A percentile compares a stretch with the other conserved stretches of the same genome.
phyloP scores from a whole-genome alignment of 2,797 vertebrate species.

The Enteromius argenteus region DNA sequence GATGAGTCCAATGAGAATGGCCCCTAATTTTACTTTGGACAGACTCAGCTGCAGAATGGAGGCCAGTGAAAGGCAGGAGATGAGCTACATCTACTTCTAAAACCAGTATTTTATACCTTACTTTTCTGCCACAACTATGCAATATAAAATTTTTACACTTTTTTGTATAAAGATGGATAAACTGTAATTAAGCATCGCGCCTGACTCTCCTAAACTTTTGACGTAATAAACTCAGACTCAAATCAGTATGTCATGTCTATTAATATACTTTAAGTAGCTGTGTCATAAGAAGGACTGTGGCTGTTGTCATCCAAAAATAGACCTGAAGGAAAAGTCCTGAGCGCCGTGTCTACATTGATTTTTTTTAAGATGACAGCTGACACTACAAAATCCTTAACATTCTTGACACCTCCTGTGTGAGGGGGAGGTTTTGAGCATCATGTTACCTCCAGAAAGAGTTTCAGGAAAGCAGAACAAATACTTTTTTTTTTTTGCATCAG shows the following conservation, averaged over 20 bases:
- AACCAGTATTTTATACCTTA: not conserved
- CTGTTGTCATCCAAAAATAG: not conserved
- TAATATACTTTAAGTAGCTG: not conserved
- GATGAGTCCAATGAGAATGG: not conserved
- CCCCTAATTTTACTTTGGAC: not conserved
- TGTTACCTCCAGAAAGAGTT: slow-evolving; percentile 12
- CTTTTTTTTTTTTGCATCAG: not conserved
- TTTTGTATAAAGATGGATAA: not conserved
- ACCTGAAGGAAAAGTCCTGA: not conserved
- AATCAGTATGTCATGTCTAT: not conserved
- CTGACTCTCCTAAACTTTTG: not conserved
- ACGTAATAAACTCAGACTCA: not conserved
- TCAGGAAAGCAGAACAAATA: not conserved
- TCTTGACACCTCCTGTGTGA: not conserved
- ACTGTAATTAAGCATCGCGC: not conserved
- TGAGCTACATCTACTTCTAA: not conserved
- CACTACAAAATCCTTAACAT: not conserved
- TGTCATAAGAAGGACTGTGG: not conserved
- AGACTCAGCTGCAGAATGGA: not conserved
- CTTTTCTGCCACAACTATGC: not conserved
- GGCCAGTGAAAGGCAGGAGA: not conserved
- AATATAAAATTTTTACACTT: not conserved
- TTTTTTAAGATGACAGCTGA: not conserved
- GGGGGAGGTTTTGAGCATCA: not conserved
- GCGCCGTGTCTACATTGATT: not conserved